Conservation (phyloP, 2,888 invertebrate species). For the Stenolophus ochropezus region DNA sequence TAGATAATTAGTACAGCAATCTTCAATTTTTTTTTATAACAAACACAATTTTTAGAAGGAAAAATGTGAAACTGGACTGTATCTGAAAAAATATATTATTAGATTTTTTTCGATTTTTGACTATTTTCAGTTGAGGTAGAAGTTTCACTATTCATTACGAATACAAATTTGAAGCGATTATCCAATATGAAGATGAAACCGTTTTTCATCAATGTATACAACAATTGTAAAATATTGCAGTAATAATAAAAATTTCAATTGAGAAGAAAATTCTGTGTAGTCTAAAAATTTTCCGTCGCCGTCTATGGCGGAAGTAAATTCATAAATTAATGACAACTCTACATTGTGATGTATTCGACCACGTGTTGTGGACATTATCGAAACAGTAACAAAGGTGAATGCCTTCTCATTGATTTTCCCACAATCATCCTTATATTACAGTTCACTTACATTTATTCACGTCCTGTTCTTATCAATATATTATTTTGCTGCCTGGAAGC, state of each 20-base stretch:
- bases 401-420: conserved; percentile 26
- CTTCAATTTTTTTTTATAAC: too few relatives aligned
- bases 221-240: too few relatives aligned
- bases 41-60: too few relatives aligned
- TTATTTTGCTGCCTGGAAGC: not conserved
- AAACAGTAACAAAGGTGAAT: conserved; percentile 29
- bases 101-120: not conserved
- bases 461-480: not conserved
- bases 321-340: not conserved
- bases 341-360: not conserved
- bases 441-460: not conserved
- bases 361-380: conserved; percentile 12
- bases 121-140: too few relatives aligned
- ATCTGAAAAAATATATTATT: not conserved
- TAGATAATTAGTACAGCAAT: too few relatives aligned
- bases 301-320: not conserved
- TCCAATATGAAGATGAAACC: too few relatives aligned
- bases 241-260: too few relatives aligned
- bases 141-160: too few relatives aligned
- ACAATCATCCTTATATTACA: conserved; percentile 2
- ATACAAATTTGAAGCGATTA: too few relatives aligned
- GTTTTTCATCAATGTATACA: too few relatives aligned
- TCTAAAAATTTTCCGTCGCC: not conserved
- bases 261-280: not conserved
- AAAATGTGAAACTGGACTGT: not conserved